Base-by-base conservation (phyloP, 2,797 vertebrate species). In the Cyprinodon diabolis region DNA sequence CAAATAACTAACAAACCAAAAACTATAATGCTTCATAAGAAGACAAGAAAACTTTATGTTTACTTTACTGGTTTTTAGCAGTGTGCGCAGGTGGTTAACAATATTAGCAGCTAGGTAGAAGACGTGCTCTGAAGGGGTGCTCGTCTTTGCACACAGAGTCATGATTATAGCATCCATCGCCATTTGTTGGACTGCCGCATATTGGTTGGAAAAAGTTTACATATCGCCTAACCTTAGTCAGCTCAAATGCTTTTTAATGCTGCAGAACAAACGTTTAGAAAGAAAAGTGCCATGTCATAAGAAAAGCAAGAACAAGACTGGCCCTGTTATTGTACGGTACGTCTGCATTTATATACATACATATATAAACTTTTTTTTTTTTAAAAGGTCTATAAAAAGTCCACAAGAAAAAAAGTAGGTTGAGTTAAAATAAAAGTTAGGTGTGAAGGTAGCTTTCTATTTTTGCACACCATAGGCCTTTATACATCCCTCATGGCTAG, bases 401-500 rank as follows among this genome's bases (percentile, higher is more conserved):
- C 37, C 6, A 37, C 14, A 58, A 58, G 12, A 72, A 55, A n/a
- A 45, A 58, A 47, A 52, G 21, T 25, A 71, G 43, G 23, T 65
- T 72, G 30, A 13, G 21, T 51, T 17, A 43, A 37, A 76, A 30
- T 30, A 30, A 17, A 52, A 68, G 58, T 40, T 51, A 30, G 48
- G 2, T 17, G 37, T 12, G 2, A 56, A 69, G 51, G 60, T 66
- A 4, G 30, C 23, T 4, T 58, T 40, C 23, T 37, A 43, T 30
- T 56, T 10, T 17, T 25, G 30, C 35, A 47, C 40, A 35, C 52
- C 54, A 55, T 5, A 69, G 25, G 12, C 23, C 40, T 76, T 60
- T 65, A 54, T 66, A 66, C 51, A 52, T 58, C 56, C 63, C 35
- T 37, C 4, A 47, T 30, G 37, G 71, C 74, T 72, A 77, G 77